A percentile compares a stretch with the other conserved stretches of the same genome.
Evolutionary conservation across 2,797 vertebrate species (phyloP).

Genomic region (Lagorchestes hirsutus): DNA sequence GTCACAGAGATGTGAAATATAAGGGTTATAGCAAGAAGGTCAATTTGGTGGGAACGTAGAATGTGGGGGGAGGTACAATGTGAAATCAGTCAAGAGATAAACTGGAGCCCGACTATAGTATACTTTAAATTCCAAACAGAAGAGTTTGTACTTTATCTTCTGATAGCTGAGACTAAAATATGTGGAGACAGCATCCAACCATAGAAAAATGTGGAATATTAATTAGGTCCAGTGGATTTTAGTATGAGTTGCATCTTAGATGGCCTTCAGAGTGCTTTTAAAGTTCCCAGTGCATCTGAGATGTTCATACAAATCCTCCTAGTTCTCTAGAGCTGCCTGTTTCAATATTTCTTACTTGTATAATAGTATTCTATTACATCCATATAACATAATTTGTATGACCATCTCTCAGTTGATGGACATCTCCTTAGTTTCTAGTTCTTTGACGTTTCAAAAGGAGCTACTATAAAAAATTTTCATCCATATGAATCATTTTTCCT

Average conservation of each 20-base stretch:
- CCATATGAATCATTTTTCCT: no score
- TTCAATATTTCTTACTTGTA: no score
- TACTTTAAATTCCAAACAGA: background rate
- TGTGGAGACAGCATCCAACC: background rate
- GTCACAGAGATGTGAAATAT: background rate
- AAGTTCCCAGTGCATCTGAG: background rate
- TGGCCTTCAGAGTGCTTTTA: background rate
- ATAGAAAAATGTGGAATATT: background rate
- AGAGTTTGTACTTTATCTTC: background rate
- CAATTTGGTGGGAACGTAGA: background rate
- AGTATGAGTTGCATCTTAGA: background rate
- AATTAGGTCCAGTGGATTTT: background rate
- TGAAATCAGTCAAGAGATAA: background rate
- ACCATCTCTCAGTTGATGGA: no score
- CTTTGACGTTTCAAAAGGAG: no score
- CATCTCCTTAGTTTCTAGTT: no score
- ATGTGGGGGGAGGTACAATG: background rate
- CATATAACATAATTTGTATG: no score
- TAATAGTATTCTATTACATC: no score
- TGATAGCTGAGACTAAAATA: background rate
- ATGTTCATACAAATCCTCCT: no score
- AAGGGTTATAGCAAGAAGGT: background rate
- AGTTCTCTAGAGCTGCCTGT: no score
- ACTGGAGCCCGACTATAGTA: background rate
- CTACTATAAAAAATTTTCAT: no score